These are phyloP conservation scores for Cossypha caffra DNA, from an alignment of 2,797 vertebrate genomes.

Conservation along the genomic window DNA sequence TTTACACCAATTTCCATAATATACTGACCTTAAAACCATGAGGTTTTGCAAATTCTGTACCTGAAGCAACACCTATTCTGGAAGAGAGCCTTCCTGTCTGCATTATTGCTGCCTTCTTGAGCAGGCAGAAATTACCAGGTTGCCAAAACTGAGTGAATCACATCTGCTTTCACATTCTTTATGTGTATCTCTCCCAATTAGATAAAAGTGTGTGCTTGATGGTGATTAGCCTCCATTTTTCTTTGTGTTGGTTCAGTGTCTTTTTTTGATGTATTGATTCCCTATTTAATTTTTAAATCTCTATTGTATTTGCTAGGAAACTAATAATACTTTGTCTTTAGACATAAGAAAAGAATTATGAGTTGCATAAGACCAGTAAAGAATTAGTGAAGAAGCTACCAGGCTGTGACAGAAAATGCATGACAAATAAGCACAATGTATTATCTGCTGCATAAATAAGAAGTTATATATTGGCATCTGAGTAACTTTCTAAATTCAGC, in stretches of 20 bases:
- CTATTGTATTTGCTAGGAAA: background rate
- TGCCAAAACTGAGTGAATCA: background rate
- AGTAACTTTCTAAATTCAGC: background rate
- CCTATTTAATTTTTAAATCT: background rate
- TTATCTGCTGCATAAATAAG: conserved; percentile 2
- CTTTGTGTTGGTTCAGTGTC: background rate
- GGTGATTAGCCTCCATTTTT: background rate
- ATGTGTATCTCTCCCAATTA: background rate
- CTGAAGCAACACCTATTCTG: background rate
- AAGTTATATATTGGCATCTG: background rate
- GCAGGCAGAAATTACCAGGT: background rate
- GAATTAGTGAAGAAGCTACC: background rate
- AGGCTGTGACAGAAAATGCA: background rate
- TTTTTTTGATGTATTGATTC: background rate
- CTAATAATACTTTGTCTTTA: background rate
- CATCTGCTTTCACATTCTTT: background rate
- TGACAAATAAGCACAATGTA: background rate
- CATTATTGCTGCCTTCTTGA: background rate
- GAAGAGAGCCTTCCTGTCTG: background rate
- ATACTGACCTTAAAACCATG: background rate
- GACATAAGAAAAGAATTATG: background rate
- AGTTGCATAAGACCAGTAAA: background rate
- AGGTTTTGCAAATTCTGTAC: background rate
- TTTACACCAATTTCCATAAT: background rate
- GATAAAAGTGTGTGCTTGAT: background rate